Percentiles rank a stretch among this genome's conserved stretches.
Evolutionary conservation across 2,113 vertebrate genomes (phyloP).

Genomic region (Cynopterus brachyotis): DNA sequence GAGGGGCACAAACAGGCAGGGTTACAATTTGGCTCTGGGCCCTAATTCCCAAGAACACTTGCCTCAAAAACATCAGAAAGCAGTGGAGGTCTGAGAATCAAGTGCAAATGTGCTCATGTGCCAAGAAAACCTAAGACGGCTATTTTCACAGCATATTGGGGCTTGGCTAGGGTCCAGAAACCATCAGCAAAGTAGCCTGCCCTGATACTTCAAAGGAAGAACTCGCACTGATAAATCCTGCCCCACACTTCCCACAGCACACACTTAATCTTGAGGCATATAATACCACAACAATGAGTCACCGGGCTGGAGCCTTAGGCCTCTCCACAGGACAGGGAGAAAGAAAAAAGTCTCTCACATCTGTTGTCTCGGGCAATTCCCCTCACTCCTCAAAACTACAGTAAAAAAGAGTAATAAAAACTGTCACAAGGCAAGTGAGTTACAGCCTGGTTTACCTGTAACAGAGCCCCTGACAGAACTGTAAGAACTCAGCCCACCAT

Average conservation of each 20-base stretch:
- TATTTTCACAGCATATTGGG: slow-evolving; percentile 70
- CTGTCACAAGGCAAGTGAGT: slow-evolving; percentile 40
- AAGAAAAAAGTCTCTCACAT: slow-evolving; percentile 38
- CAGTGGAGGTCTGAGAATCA: slow-evolving; percentile 64
- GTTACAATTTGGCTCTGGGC: slow-evolving; percentile 53
- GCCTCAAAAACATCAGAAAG: slow-evolving; percentile 63
- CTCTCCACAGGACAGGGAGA: slow-evolving; percentile 5
- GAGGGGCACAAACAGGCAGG: slow-evolving; percentile 51
- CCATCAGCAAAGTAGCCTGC: slow-evolving; percentile 71
- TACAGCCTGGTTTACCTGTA: slow-evolving; percentile 53
- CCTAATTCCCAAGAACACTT: slow-evolving; percentile 34
- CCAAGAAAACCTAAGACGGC: slow-evolving; percentile 72
- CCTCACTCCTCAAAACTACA: background rate
- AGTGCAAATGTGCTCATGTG: slow-evolving; percentile 67
- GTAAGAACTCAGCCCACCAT: background rate
- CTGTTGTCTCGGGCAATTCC: slow-evolving; percentile 60
- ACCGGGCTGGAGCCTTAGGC: slow-evolving; percentile 48
- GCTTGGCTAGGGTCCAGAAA: slow-evolving; percentile 70
- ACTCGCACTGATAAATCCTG: slow-evolving; percentile 73
- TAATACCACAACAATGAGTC: slow-evolving; percentile 73
- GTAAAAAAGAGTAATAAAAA: slow-evolving; percentile 56
- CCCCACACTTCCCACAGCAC: slow-evolving; percentile 64
- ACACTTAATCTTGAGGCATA: slow-evolving; percentile 72
- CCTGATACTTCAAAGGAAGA: slow-evolving; percentile 75
- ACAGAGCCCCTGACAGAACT: background rate